These are phyloP conservation scores for Phataginus tetradactyla DNA, from an alignment of 2,797 vertebrate genomes.

Conservation along the genomic window DNA sequence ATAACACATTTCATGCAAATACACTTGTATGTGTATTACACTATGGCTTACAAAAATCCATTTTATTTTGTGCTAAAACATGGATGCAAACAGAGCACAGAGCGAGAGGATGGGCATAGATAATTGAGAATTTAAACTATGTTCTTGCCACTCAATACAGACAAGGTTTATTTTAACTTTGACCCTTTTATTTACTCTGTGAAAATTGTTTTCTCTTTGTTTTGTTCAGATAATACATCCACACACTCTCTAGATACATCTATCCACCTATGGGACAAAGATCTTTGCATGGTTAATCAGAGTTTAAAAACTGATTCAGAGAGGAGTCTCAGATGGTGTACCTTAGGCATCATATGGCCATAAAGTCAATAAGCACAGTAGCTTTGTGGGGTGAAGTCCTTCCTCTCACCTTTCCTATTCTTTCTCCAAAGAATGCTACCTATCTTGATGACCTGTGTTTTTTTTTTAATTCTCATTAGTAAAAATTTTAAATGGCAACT, in stretches of 20 bases:
- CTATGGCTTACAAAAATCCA: not conserved
- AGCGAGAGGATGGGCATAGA: not conserved
- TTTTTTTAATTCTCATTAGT: not conserved
- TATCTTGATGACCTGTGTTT: not conserved
- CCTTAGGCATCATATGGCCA: fast-evolving
- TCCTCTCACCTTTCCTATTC: not conserved
- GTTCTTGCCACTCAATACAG: not conserved
- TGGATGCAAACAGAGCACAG: not conserved
- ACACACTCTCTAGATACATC: not conserved
- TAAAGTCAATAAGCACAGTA: not conserved
- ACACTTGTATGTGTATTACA: not conserved
- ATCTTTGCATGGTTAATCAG: not conserved
- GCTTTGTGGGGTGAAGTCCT: not conserved
- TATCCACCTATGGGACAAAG: not conserved
- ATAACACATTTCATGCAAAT: not conserved
- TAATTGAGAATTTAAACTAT: not conserved
- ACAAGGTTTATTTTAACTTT: not conserved
- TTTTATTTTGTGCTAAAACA: not conserved
- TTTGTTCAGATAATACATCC: not conserved
- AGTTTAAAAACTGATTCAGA: not conserved
- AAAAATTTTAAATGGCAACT: not conserved
- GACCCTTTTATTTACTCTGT: fast-evolving
- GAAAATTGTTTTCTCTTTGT: not conserved
- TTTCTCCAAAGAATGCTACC: not conserved
- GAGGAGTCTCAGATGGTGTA: not conserved